Percentiles rank a stretch among this genome's conserved stretches.
Evolutionary conservation across 2,888 invertebrate genomes (phyloP).

Genomic region (Blera fallax): DNA sequence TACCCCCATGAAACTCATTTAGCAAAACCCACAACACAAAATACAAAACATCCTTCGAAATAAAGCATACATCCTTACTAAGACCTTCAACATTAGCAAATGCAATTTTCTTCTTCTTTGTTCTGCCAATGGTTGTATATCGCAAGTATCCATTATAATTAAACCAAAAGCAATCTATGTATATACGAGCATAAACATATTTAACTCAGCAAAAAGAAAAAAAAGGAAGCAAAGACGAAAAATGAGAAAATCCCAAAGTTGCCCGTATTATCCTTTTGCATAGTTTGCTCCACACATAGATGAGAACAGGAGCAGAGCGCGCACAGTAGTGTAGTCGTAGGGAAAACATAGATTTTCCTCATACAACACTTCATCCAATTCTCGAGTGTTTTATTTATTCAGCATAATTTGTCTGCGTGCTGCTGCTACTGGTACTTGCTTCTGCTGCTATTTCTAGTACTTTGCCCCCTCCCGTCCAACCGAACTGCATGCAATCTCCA

Average conservation of each 20-base stretch:
- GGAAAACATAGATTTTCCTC: slow-evolving; percentile 68
- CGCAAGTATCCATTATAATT: slow-evolving; percentile 63
- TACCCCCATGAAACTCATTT: slow-evolving; percentile 32
- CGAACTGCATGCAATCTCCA: slow-evolving; percentile 53
- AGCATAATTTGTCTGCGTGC: slow-evolving; percentile 74
- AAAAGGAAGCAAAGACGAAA: background rate
- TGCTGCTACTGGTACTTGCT: slow-evolving; percentile 32
- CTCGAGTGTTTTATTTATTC: slow-evolving; percentile 74
- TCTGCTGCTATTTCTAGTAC: slow-evolving; percentile 30
- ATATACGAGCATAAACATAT: slow-evolving; percentile 43
- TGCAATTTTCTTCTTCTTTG: slow-evolving; percentile 38
- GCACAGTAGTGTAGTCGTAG: slow-evolving; percentile 2
- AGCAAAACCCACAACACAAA: slow-evolving; percentile 26
- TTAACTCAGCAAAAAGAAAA: slow-evolving; percentile 41
- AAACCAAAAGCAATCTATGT: slow-evolving; percentile 56
- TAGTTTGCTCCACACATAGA: background rate
- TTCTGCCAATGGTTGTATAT: slow-evolving; percentile 58
- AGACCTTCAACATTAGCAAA: slow-evolving; percentile 36
- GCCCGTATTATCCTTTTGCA: slow-evolving; percentile 50
- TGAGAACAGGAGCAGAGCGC: too few species aligned
- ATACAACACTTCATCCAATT: slow-evolving; percentile 74
- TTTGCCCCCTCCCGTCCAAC: background rate
- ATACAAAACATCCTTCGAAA: slow-evolving; percentile 50
- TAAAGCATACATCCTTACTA: slow-evolving; percentile 4
- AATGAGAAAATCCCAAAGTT: slow-evolving; percentile 50